Percentiles rank a stretch among this genome's conserved stretches.
Evolutionary conservation across 2,888 invertebrate genomes (phyloP).

Genomic region (Ferrisia virgata): DNA sequence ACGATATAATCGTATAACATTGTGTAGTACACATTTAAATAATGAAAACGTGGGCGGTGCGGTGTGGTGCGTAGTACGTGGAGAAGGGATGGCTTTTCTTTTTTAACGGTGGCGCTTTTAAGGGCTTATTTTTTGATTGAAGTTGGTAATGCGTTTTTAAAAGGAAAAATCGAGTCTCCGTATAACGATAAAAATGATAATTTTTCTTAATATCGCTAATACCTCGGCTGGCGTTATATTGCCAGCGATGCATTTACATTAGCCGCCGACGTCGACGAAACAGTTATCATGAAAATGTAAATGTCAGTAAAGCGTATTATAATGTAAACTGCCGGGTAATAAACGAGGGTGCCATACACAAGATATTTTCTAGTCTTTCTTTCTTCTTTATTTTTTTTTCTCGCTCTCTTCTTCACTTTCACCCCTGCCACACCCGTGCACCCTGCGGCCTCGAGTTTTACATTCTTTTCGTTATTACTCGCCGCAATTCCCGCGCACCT

Average conservation of each 20-base stretch:
- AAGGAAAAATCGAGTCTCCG: conserved; percentile 44
- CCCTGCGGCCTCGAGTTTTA: background rate
- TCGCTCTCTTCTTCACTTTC: background rate
- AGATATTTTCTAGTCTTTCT: conserved; percentile 43
- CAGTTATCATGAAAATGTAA: conserved; percentile 46
- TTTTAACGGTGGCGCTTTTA: conserved; percentile 17
- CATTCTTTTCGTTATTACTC: conserved; percentile 41
- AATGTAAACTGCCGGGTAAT: conserved; percentile 46
- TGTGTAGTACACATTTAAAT: background rate
- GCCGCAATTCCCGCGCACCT: conserved; percentile 29
- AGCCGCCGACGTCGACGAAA: conserved; percentile 46
- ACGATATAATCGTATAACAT: no score
- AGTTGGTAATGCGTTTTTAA: conserved; percentile 45
- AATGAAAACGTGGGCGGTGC: background rate
- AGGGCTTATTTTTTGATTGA: conserved; percentile 44
- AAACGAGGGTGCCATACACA: conserved; percentile 46
- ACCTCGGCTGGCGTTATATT: conserved; percentile 42
- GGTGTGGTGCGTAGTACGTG: background rate
- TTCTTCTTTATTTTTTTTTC: background rate
- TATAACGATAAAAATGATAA: conserved; percentile 46
- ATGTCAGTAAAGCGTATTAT: conserved; percentile 46
- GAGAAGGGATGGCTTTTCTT: background rate
- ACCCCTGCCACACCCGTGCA: background rate
- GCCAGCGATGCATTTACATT: conserved; percentile 45
- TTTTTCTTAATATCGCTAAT: conserved; percentile 47